Conservation (phyloP, 2,888 invertebrate genomes). For the Ellobium chinense region DNA sequence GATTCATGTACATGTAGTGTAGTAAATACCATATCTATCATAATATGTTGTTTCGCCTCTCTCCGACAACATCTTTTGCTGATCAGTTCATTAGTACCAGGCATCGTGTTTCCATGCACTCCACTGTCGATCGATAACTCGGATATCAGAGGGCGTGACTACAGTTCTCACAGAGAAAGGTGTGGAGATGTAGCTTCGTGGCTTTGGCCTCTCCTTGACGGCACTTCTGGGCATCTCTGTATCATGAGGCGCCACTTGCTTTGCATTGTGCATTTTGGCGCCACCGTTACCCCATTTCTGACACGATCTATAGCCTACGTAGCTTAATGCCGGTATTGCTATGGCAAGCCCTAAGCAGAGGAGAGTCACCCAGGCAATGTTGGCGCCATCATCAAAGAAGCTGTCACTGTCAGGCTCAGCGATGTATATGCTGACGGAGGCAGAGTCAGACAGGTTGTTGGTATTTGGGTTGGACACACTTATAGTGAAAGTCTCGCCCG, state of each 20-base stretch:
- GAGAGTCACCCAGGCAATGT: constrained; percentile 31
- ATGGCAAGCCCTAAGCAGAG: background rate
- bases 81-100: too few species aligned
- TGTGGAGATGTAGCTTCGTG: too few species aligned
- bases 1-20: too few species aligned
- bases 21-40: too few species aligned
- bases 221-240: background rate
- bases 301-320: background rate
- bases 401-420: background rate
- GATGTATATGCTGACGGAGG: background rate
- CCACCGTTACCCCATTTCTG: background rate
- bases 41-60: too few species aligned
- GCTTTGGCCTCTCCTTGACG: background rate
- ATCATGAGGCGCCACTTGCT: constrained; percentile 9
- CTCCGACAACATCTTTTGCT: too few species aligned
- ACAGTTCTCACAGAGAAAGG: too few species aligned
- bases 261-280: background rate
- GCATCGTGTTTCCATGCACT: too few species aligned
- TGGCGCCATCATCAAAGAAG: constrained; percentile 31
- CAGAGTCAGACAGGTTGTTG: background rate
- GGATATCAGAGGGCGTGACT: too few species aligned
- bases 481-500: background rate
- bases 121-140: too few species aligned
- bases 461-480: constrained; percentile 9
- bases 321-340: background rate